A percentile compares a stretch with the other conserved stretches of the same genome.
phyloP scores from a whole-genome alignment of 2,888 invertebrate genomes.

The Stegana nigrithorax region DNA sequence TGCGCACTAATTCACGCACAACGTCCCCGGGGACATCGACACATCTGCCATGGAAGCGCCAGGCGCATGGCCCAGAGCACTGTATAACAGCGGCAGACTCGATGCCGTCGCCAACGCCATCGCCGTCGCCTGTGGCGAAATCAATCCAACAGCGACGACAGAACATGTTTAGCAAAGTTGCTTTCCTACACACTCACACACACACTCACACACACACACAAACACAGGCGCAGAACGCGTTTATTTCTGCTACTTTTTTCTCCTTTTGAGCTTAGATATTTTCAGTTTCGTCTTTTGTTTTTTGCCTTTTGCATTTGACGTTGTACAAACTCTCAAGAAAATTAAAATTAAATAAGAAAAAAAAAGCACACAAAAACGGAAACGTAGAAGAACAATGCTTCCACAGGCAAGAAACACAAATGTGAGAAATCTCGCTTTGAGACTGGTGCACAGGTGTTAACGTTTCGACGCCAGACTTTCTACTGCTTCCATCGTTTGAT shows the following conservation, averaged over 20 bases:
- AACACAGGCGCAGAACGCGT: not conserved
- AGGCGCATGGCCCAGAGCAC: conserved; percentile 64
- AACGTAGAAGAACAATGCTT: not conserved
- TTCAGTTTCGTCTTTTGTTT: not conserved
- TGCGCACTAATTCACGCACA: conserved; percentile 39
- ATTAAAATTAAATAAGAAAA: conserved; percentile 38
- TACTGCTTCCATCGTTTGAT: conserved; percentile 28
- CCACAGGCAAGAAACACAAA: too few relatives aligned
- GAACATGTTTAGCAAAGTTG: conserved; percentile 46
- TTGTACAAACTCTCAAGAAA: conserved; percentile 48
- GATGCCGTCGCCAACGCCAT: not conserved
- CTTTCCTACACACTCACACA: not conserved
- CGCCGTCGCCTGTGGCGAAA: conserved; percentile 51
- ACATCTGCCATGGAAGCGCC: conserved; percentile 61
- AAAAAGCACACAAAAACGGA: not conserved
- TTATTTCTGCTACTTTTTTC: not conserved
- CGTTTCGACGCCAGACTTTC: conserved; percentile 35
- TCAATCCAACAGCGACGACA: conserved; percentile 68
- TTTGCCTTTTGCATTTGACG: not conserved
- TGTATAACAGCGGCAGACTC: conserved; percentile 32
- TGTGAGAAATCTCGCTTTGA: too few relatives aligned
- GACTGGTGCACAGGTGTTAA: conserved; percentile 44
- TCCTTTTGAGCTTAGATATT: not conserved
- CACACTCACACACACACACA: not conserved
- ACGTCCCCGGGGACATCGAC: conserved; percentile 54